Percentiles rank a stretch among this genome's conserved stretches.
Conservation (phyloP, 2,888 invertebrate genomes). For the Macrophya annulata region DNA sequence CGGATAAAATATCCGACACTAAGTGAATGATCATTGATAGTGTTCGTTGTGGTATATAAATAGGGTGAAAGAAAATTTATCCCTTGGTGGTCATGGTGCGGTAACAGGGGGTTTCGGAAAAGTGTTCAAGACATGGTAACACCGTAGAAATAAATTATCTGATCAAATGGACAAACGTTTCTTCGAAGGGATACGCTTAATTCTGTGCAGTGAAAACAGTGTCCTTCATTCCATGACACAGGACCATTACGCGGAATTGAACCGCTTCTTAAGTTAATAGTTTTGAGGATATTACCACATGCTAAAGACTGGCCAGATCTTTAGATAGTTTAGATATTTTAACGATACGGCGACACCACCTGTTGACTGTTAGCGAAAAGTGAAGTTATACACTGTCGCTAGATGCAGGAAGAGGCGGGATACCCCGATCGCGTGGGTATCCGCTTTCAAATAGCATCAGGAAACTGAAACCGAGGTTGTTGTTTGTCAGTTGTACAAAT, state of each 20-base stretch:
- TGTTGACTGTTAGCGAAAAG: neutral
- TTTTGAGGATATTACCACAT: neutral
- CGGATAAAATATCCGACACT: neutral
- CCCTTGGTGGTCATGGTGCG: constrained; percentile 2
- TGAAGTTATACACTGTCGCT: constrained; percentile 22
- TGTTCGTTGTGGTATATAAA: constrained; percentile 24
- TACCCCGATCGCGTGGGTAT: neutral
- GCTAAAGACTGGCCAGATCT: neutral
- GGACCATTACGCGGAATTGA: neutral
- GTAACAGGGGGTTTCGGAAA: neutral
- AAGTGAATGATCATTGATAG: neutral
- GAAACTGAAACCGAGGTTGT: neutral
- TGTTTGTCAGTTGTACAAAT: neutral
- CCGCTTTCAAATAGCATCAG: neutral
- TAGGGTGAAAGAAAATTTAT: no score
- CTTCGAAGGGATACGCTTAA: neutral
- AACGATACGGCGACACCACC: neutral
- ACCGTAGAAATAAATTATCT: neutral
- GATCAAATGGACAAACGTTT: neutral
- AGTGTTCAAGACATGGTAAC: neutral
- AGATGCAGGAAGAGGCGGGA: constrained; percentile 15
- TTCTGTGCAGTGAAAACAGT: neutral
- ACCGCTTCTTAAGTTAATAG: neutral
- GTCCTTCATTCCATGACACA: neutral
- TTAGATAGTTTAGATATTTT: neutral